These are phyloP conservation scores for Yasuhikotakia modesta DNA, from an alignment of 2,797 vertebrate species.

Conservation along the genomic window DNA sequence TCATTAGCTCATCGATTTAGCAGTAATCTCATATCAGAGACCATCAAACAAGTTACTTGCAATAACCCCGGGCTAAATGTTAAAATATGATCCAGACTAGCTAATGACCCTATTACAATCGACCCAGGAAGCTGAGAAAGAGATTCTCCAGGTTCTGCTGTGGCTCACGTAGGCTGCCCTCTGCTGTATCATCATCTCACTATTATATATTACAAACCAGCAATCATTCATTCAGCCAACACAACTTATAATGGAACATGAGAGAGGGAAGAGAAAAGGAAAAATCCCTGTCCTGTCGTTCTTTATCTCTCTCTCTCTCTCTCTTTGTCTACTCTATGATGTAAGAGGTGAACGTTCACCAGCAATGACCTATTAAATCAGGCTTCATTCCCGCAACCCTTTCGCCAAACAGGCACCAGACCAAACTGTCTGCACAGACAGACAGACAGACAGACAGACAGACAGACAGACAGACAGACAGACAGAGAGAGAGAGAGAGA, in stretches of 20 bases:
- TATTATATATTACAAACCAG: slow-evolving; percentile 30
- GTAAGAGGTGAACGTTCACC: slow-evolving; percentile 39
- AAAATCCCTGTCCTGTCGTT: not conserved
- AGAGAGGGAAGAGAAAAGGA: slow-evolving; percentile 11
- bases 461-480: not conserved
- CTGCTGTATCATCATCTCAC: slow-evolving; percentile 48
- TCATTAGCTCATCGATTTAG: slow-evolving; percentile 59
- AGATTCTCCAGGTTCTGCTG: slow-evolving; percentile 42
- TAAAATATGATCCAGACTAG: slow-evolving; percentile 59
- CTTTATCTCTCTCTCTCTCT: slow-evolving; percentile 55
- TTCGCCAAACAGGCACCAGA: slow-evolving; percentile 68
- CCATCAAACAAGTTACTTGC: slow-evolving; percentile 48
- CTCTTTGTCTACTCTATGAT: slow-evolving; percentile 33
- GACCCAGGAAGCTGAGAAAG: slow-evolving; percentile 52
- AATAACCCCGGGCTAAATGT: slow-evolving; percentile 55
- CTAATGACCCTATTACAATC: slow-evolving; percentile 58
- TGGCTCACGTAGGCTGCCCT: slow-evolving; percentile 46
- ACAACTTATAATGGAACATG: slow-evolving; percentile 20
- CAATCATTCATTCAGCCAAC: slow-evolving; percentile 33
- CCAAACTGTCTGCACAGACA: slow-evolving; percentile 43
- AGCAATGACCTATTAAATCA: slow-evolving; percentile 56
- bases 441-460: no score
- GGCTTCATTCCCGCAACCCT: slow-evolving; percentile 56
- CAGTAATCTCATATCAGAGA: slow-evolving; percentile 54
- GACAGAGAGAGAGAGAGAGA: not conserved